phyloP scores from a whole-genome alignment of 2,797 vertebrate species.

The Coccyzus lansbergi region DNA sequence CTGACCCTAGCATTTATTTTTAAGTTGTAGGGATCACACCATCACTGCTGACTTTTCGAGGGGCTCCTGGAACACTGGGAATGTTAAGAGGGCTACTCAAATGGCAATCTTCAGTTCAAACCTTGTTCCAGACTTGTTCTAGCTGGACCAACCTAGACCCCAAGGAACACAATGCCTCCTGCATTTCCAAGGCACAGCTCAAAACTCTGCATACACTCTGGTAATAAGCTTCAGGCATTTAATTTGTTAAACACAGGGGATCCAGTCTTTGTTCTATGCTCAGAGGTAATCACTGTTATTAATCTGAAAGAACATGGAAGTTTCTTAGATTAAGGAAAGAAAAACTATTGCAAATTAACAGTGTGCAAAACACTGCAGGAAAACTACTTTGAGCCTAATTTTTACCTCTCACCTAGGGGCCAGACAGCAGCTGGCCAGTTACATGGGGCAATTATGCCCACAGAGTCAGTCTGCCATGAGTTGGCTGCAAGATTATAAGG shows the following conservation, averaged over 20 bases:
- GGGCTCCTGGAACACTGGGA: neutral
- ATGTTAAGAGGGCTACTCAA: neutral
- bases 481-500: neutral
- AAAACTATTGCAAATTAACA: neutral
- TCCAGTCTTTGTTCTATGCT: neutral
- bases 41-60: neutral
- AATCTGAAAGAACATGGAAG: neutral
- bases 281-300: neutral
- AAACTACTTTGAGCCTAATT: constrained; percentile 19
- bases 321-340: neutral
- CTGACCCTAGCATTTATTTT: neutral
- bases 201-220: neutral
- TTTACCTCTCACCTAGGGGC: neutral
- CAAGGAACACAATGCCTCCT: neutral
- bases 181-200: neutral
- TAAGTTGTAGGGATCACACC: neutral
- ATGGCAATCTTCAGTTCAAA: neutral
- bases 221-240: neutral
- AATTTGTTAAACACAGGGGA: neutral
- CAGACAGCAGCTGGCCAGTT: neutral
- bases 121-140: neutral
- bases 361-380: constrained; percentile 1
- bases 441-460: neutral
- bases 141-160: neutral
- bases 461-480: neutral